phyloP scores from a whole-genome alignment of 1,140 invertebrate genomes.

The Drosophila bocqueti region DNA sequence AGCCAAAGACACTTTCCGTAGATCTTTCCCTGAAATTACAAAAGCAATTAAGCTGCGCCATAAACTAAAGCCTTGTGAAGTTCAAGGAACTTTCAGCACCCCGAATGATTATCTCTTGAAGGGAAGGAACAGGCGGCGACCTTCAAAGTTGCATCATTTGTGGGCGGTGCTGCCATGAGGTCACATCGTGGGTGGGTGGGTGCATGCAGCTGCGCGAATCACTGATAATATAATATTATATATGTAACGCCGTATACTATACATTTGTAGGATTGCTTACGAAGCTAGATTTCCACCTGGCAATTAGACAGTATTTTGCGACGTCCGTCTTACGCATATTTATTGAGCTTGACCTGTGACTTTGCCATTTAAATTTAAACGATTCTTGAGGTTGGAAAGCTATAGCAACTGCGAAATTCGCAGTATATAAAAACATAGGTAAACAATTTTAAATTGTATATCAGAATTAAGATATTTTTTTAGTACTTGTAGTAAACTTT shows the following conservation, averaged over 20 bases:
- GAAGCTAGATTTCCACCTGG: constrained; percentile 21
- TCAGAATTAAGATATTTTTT: not conserved
- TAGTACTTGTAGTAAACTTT: too few species aligned
- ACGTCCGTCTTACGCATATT: constrained; percentile 58
- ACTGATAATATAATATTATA: constrained; percentile 42
- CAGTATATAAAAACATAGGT: not conserved
- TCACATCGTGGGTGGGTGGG: constrained; percentile 30
- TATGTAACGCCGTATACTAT: constrained; percentile 2
- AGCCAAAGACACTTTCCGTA: constrained; percentile 11
- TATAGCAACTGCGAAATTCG: not conserved
- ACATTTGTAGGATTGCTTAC: not conserved
- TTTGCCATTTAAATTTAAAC: constrained; percentile 54
- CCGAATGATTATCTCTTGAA: constrained; percentile 5
- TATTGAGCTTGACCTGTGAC: constrained; percentile 71
- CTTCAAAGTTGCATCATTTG: constrained; percentile 39
- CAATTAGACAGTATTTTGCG: constrained; percentile 34
- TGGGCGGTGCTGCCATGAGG: constrained; percentile 32
- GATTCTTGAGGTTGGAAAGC: not conserved
- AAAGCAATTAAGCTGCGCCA: constrained; percentile 14
- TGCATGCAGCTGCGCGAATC: constrained; percentile 34
- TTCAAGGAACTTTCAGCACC: constrained; percentile 18
- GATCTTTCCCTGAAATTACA: constrained; percentile 13
- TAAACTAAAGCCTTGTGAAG: constrained; percentile 38
- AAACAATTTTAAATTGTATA: not conserved
- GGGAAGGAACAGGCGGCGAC: constrained; percentile 1